Base-by-base conservation (phyloP, 2,888 invertebrate genomes). In the Xanthostigma xanthostigma region DNA sequence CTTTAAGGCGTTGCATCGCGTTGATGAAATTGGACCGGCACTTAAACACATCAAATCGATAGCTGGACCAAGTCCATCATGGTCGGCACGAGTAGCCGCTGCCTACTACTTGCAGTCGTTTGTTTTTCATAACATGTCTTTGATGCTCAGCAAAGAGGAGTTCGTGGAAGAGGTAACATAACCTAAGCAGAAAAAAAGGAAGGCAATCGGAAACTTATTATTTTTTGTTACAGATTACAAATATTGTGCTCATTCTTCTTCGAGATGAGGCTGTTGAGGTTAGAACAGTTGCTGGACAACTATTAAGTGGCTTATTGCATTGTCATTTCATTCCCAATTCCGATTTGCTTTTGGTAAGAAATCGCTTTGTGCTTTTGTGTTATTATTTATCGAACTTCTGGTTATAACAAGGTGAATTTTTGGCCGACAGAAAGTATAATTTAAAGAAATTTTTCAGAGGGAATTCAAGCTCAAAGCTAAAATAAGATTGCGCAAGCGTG, bases 271-370 rank as follows among this genome's bases (percentile, higher is more conserved):
- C 83, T 54, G 71, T 85, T 1, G 88, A 89, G 72, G 93, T 94
- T 10, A 73, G 93, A 48, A 81, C 86, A 62, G 78, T 81, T 55
- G 89, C 93, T 3, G 81, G 85, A 0, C 79, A 83, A 58, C 81
- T 91, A 10, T 71, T 95, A 10, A 84, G 89, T 46, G 92, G 92
- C 5, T 69, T 94, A 50, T 73, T 94, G 60, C 93, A 92, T 64
- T 91, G 90, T 63, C 79, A 81, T 48, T 87, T 87, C 56, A 72
- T 91, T 50, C 71, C 72, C 8, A 68, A 79, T 58, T 77, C 79
- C 14, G 66, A 70, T 55, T 60, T 67, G 47, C 62, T 78, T 48
- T 60, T 79, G 64, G 82, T 80, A 65, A 68, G 70, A 62, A 44
- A 13, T 27, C 6, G 27, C 6, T 27, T 27, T 27, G 27, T 27